Percentiles rank a stretch among this genome's conserved stretches.
Evolutionary conservation across 2,888 invertebrate genomes (phyloP).

Genomic region (Aspidiotus rigidus): DNA sequence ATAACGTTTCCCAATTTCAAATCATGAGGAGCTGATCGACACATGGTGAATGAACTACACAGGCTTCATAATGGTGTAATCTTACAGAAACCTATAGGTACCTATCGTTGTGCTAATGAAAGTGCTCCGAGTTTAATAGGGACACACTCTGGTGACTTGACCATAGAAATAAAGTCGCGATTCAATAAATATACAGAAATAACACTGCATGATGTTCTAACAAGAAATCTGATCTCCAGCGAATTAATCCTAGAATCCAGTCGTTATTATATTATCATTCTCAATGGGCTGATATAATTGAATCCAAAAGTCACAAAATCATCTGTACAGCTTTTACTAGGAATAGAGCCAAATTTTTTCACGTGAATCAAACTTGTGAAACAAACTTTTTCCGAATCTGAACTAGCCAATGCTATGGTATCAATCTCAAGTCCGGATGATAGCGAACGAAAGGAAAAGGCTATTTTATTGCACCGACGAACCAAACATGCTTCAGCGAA

Average conservation of each 20-base stretch:
- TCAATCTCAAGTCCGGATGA: not conserved
- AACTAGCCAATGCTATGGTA: not conserved
- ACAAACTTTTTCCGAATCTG: not conserved
- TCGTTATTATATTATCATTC: not conserved
- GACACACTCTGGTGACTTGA: not conserved
- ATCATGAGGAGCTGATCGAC: not conserved
- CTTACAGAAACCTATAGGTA: not conserved
- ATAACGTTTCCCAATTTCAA: no score
- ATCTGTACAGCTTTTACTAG: not conserved
- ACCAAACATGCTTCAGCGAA: not conserved
- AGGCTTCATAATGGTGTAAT: not conserved
- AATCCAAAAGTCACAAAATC: not conserved
- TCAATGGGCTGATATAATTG: not conserved
- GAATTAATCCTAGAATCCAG: not conserved
- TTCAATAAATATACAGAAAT: not conserved
- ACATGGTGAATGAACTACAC: not conserved
- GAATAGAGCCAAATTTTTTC: not conserved
- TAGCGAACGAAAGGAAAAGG: not conserved
- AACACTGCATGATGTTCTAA: not conserved
- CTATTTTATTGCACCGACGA: not conserved
- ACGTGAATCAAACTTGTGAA: no score
- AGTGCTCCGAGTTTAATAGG: not conserved
- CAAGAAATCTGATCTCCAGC: not conserved
- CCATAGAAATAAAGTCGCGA: not conserved
- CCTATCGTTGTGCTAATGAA: not conserved